Percentiles rank a stretch among this genome's conserved stretches.
phyloP scores from a whole-genome alignment of 2,797 vertebrate genomes.

The Melanogrammus aeglefinus region DNA sequence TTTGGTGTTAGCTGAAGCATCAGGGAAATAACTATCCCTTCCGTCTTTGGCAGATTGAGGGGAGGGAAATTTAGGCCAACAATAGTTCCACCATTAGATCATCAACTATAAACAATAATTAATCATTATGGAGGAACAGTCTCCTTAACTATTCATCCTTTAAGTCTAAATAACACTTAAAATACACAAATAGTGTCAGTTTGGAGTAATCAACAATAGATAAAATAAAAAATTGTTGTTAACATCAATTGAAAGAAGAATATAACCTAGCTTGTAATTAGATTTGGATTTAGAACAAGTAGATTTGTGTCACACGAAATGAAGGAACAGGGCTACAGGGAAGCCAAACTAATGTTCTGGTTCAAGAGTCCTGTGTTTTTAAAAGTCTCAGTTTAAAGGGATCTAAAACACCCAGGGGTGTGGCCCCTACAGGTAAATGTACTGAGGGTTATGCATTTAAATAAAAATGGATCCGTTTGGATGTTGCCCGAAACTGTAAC shows the following conservation, averaged over 20 bases:
- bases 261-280: not conserved
- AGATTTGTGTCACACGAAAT: not conserved
- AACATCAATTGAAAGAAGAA: not conserved
- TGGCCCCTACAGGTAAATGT: too few relatives aligned
- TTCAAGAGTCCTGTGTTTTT: not conserved
- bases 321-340: too few relatives aligned
- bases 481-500: too few relatives aligned
- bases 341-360: not conserved
- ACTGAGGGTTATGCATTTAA: too few relatives aligned
- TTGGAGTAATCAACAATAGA: not conserved
- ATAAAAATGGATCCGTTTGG: too few relatives aligned
- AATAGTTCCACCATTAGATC: not conserved
- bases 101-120: not conserved
- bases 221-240: not conserved
- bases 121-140: not conserved
- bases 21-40: not conserved
- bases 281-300: not conserved
- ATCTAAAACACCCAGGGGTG: too few relatives aligned
- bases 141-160: not conserved
- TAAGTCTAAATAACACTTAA: not conserved
- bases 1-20: not conserved
- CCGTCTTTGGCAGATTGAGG: too few relatives aligned
- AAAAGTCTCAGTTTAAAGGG: too few relatives aligned
- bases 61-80: too few relatives aligned
- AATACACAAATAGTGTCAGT: not conserved